phyloP scores from a whole-genome alignment of 2,888 invertebrate species.

The Agrilus cyanescens region DNA sequence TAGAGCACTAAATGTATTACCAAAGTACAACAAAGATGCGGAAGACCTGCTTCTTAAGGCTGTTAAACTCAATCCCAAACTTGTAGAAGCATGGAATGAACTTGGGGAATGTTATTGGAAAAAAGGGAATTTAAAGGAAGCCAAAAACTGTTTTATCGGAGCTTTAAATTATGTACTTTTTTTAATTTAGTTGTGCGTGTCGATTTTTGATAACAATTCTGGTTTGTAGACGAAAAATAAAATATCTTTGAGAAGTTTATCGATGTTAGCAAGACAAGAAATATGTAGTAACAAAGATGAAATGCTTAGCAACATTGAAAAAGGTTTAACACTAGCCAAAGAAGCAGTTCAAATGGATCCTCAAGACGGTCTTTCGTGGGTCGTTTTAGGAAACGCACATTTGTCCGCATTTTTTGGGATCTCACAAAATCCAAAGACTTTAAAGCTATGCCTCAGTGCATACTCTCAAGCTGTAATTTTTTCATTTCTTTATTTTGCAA shows the following conservation, averaged over 20 bases:
- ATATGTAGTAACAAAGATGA: slow-evolving; percentile 38
- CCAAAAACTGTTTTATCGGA: slow-evolving; percentile 72
- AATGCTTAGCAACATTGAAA: slow-evolving; percentile 48
- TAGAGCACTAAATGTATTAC: slow-evolving; percentile 57
- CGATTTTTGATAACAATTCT: too few species aligned
- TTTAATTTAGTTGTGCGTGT: neutral
- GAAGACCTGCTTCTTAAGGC: slow-evolving; percentile 68
- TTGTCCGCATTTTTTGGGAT: slow-evolving; percentile 67
- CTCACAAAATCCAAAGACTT: slow-evolving; percentile 55
- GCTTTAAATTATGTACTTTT: slow-evolving; percentile 56
- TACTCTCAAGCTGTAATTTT: slow-evolving; percentile 66
- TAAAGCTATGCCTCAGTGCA: slow-evolving; percentile 66
- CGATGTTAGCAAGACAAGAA: slow-evolving; percentile 68
- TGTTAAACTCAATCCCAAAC: slow-evolving; percentile 70
- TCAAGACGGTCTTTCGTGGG: slow-evolving; percentile 73
- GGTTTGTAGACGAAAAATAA: slow-evolving; percentile 55
- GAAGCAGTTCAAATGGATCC: slow-evolving; percentile 70
- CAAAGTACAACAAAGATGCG: slow-evolving; percentile 55
- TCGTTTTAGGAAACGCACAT: slow-evolving; percentile 74
- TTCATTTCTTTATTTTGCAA: slow-evolving; percentile 11
- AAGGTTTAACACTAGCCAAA: slow-evolving; percentile 66
- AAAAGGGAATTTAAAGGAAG: slow-evolving; percentile 65
- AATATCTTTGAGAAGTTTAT: slow-evolving; percentile 64
- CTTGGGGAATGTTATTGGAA: slow-evolving; percentile 85
- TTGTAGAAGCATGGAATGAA: slow-evolving; percentile 79